Percentiles rank a stretch among this genome's conserved stretches.
These are phyloP conservation scores for Slavum lentiscoides DNA, from an alignment of 2,888 invertebrate genomes.

Conservation along the genomic window DNA sequence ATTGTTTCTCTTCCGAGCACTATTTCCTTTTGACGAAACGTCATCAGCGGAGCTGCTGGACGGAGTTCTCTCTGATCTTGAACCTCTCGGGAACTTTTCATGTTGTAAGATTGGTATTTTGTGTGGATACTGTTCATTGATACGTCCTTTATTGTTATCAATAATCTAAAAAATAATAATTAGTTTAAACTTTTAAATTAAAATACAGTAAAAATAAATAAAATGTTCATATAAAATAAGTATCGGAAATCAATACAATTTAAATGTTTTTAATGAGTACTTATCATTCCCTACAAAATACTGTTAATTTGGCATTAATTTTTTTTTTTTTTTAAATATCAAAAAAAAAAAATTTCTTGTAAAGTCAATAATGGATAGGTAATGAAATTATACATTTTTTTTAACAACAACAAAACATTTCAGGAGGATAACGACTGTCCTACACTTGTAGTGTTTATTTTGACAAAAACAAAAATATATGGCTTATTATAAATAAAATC, in stretches of 20 bases:
- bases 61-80: conserved; percentile 16
- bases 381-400: too few relatives aligned
- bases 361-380: too few relatives aligned
- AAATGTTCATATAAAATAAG: not conserved
- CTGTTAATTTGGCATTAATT: too few relatives aligned
- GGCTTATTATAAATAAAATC: too few relatives aligned
- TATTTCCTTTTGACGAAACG: conserved; percentile 21
- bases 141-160: conserved; percentile 43
- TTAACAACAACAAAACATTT: too few relatives aligned
- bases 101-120: conserved; percentile 44
- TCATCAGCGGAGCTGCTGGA: conserved; percentile 33
- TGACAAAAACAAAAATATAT: too few relatives aligned
- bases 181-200: not conserved
- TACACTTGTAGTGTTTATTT: too few relatives aligned
- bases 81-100: conserved; percentile 23
- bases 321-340: too few relatives aligned
- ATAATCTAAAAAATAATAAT: conserved; percentile 26
- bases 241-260: not conserved
- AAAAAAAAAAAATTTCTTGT: too few relatives aligned
- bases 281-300: too few relatives aligned
- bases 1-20: conserved; percentile 32
- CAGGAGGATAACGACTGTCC: too few relatives aligned
- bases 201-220: not conserved
- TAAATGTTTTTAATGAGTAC: too few relatives aligned
- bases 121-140: conserved; percentile 46